A percentile compares a stretch with the other conserved stretches of the same genome.
Conservation (phyloP, 2,113 vertebrate genomes). For the Elaphurus davidianus region DNA sequence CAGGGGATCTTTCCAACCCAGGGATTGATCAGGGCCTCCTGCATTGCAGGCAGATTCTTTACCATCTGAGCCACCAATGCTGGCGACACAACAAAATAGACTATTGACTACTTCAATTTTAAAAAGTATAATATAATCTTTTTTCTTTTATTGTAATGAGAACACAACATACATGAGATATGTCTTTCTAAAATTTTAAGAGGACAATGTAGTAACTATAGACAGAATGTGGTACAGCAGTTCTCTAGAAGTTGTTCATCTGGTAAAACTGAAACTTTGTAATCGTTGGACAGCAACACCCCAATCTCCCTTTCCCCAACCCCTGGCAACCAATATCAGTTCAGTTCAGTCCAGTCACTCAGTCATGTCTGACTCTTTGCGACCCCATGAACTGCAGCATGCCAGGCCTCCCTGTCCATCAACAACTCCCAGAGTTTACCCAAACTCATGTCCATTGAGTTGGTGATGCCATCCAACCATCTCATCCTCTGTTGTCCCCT, state of each 20-base stretch:
- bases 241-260: background rate
- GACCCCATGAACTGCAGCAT: rapidly evolving
- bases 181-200: background rate
- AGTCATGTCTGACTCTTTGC: rapidly evolving
- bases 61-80: background rate
- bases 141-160: background rate
- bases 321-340: background rate
- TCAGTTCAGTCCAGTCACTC: background rate
- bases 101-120: background rate
- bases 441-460: background rate
- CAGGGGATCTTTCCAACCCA: background rate
- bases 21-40: background rate
- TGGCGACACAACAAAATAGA: background rate
- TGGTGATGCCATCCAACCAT: background rate
- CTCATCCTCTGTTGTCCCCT: background rate
- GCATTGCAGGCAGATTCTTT: background rate
- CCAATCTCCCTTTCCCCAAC: background rate
- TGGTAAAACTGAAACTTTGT: background rate
- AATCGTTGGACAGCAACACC: background rate
- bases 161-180: background rate
- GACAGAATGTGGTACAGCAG: background rate
- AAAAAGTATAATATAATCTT: background rate
- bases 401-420: background rate
- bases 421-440: background rate
- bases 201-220: background rate